These are phyloP conservation scores for Drymonia ruficornis DNA, from an alignment of 2,888 invertebrate species.

Conservation along the genomic window DNA sequence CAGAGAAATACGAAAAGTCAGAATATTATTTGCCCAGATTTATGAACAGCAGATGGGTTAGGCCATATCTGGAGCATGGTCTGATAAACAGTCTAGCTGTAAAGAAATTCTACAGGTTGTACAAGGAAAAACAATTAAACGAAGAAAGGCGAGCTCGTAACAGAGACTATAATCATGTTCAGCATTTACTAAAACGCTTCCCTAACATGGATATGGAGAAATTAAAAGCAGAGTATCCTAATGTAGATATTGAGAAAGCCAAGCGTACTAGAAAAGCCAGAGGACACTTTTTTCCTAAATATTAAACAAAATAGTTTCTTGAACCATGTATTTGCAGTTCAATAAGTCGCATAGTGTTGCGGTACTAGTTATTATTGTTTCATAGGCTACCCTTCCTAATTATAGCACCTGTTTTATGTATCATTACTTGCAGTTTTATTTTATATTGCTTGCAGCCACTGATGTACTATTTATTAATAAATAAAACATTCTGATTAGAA, in stretches of 20 bases:
- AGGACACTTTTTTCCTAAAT: constrained; percentile 86
- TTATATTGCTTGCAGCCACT: too few species aligned
- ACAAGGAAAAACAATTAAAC: constrained; percentile 87
- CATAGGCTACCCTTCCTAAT: too few species aligned
- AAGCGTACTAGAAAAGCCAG: constrained; percentile 82
- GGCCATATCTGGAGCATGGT: constrained; percentile 82
- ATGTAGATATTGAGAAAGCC: constrained; percentile 89
- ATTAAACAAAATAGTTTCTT: constrained; percentile 36
- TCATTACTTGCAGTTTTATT: too few species aligned
- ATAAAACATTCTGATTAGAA: too few species aligned
- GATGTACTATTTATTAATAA: too few species aligned
- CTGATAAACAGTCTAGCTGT: constrained; percentile 85
- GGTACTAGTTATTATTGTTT: too few species aligned
- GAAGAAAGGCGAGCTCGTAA: constrained; percentile 83
- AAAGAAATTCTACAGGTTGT: constrained; percentile 80
- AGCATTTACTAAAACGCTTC: constrained; percentile 89
- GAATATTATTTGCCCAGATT: constrained; percentile 88
- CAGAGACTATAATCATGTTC: constrained; percentile 88
- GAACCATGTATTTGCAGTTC: too few species aligned
- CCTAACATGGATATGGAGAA: constrained; percentile 90
- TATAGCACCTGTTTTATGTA: too few species aligned
- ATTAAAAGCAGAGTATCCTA: constrained; percentile 89
- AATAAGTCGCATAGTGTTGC: constrained; percentile 14
- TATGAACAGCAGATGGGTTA: constrained; percentile 87
- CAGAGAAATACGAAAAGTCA: constrained; percentile 79